phyloP scores from a whole-genome alignment of 2,888 invertebrate genomes.

The Cataglyphis rosenhaueri region DNA sequence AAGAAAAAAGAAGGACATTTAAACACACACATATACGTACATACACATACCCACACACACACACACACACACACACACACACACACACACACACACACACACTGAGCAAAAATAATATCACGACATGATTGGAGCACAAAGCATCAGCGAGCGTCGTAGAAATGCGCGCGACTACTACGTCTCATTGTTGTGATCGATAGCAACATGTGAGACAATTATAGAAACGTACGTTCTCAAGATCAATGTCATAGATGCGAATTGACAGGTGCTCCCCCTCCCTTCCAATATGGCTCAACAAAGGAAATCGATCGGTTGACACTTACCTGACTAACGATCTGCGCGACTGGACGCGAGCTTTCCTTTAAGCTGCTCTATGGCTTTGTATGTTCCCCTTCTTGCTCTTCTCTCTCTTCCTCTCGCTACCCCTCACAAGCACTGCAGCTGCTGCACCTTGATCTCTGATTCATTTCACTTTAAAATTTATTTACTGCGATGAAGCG shows the following conservation, averaged over 20 bases:
- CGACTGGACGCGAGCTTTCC: constrained; percentile 13
- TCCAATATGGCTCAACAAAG: constrained; percentile 29
- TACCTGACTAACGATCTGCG: constrained; percentile 36
- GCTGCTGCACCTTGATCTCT: constrained; percentile 74
- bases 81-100: not conserved
- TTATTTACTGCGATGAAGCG: constrained; percentile 62
- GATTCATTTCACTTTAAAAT: constrained; percentile 69
- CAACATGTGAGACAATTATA: constrained; percentile 11
- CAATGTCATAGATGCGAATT: constrained; percentile 52
- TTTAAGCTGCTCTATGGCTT: constrained; percentile 21
- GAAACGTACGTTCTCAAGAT: constrained; percentile 24
- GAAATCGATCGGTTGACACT: constrained; percentile 48
- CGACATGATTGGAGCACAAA: constrained; percentile 26
- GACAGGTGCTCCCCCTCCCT: constrained; percentile 17
- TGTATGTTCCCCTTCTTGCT: not conserved
- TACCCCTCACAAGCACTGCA: not conserved
- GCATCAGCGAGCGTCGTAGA: not conserved
- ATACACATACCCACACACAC: too few species aligned
- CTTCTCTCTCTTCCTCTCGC: not conserved
- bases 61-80: not conserved
- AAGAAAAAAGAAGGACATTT: not conserved
- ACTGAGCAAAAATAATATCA: constrained; percentile 16
- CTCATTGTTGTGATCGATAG: constrained; percentile 41
- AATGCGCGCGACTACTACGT: constrained; percentile 32
- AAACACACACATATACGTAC: not conserved